Evolutionary conservation across 2,113 vertebrate species (phyloP).

Genomic region (Osmerus mordax): DNA sequence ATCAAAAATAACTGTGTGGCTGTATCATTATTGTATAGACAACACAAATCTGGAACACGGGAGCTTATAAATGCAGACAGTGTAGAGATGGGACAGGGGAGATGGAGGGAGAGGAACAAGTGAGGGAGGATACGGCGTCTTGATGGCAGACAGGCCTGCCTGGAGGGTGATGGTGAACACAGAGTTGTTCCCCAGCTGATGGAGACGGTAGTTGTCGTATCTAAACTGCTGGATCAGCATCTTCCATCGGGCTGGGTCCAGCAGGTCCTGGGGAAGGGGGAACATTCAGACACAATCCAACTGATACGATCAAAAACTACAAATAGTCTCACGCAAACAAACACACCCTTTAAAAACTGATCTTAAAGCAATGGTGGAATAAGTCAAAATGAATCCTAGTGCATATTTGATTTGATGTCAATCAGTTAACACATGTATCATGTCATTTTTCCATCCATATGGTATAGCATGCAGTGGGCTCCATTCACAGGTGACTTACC

Average conservation of each 20-base stretch:
- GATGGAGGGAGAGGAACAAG: neutral
- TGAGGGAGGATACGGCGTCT: conserved; percentile 94
- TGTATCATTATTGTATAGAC: too few relatives aligned
- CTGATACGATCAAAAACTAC: neutral
- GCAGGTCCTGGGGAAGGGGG: conserved; percentile 80
- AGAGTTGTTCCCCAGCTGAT: conserved; percentile 98
- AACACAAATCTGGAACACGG: too few relatives aligned
- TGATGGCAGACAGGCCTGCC: conserved; percentile 97
- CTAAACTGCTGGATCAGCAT: conserved; percentile 99
- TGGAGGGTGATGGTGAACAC: conserved; percentile 98
- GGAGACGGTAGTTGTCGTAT: conserved; percentile 99
- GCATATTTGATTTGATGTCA: too few relatives aligned
- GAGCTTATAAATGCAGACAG: too few relatives aligned
- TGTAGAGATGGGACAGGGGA: too few relatives aligned
- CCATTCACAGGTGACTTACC: conserved; percentile 65
- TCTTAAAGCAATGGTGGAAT: too few relatives aligned
- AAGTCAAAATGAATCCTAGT: too few relatives aligned
- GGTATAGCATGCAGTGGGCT: too few relatives aligned
- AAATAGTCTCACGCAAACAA: neutral
- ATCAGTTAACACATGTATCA: too few relatives aligned
- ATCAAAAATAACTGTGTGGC: too few relatives aligned
- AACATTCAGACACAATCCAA: neutral
- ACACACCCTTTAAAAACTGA: too few relatives aligned
- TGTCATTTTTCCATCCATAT: too few relatives aligned
- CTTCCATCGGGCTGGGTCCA: conserved; percentile 97